Evolutionary conservation across 2,797 vertebrate genomes (phyloP).

Genomic region (Triplophysa yarkandensis): DNA sequence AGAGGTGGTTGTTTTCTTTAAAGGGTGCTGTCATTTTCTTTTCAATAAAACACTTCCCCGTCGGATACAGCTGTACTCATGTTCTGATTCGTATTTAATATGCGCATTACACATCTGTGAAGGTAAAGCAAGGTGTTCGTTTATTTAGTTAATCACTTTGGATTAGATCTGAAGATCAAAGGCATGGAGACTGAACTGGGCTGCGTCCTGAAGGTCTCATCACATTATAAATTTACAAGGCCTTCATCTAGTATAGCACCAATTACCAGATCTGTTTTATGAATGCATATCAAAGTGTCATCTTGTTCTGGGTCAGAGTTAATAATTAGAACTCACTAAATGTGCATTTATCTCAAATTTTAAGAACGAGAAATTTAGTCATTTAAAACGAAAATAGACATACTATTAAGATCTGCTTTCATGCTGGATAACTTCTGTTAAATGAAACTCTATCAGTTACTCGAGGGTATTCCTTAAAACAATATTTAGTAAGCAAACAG

Average conservation of each 20-base stretch:
- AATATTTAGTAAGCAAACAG: too few relatives aligned
- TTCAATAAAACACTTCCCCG: not conserved
- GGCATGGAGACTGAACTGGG: not conserved
- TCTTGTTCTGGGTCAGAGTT: not conserved
- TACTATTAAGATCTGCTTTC: too few relatives aligned
- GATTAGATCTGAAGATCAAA: slow-evolving; percentile 3
- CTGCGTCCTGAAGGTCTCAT: not conserved
- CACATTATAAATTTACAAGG: not conserved
- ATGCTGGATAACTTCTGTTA: too few relatives aligned
- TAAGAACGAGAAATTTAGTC: too few relatives aligned
- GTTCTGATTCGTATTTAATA: not conserved
- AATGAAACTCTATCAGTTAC: too few relatives aligned
- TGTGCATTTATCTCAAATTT: not conserved
- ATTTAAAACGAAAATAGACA: too few relatives aligned
- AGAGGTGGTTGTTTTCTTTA: not conserved
- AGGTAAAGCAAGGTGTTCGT: not conserved
- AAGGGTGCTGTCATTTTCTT: not conserved
- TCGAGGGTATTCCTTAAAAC: too few relatives aligned
- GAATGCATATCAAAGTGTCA: not conserved
- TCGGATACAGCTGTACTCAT: not conserved
- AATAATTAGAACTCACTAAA: not conserved
- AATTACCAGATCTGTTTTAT: not conserved
- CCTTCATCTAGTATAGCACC: not conserved
- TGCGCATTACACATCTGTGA: not conserved
- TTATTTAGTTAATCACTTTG: not conserved